Conservation (phyloP, 2,888 invertebrate species). For the Mechanitis mazaeus region DNA sequence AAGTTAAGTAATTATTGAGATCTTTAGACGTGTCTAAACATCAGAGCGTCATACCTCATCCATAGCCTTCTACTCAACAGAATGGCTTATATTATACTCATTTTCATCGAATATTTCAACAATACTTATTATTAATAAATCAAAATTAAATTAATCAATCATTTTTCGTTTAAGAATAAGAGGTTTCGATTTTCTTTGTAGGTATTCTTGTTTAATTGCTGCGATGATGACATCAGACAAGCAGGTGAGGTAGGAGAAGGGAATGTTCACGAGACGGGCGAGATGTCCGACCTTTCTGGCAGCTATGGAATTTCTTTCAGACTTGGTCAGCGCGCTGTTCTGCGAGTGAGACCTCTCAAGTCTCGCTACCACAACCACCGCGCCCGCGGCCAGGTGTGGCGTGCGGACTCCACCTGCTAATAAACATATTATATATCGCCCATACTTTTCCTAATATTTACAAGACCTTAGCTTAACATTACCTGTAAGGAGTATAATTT, state of each 20-base stretch:
- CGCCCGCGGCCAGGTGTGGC: conserved; percentile 46
- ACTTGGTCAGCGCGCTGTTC: conserved; percentile 19
- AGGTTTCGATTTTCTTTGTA: background rate
- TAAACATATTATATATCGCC: background rate
- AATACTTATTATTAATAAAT: too few relatives aligned
- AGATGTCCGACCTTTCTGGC: conserved; percentile 30
- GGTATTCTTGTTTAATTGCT: conserved; percentile 17
- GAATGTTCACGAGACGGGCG: conserved; percentile 33
- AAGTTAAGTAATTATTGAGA: too few relatives aligned
- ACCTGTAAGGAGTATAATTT: too few relatives aligned
- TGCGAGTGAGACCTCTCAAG: too few relatives aligned
- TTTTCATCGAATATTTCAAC: too few relatives aligned
- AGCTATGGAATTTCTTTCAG: conserved; percentile 28
- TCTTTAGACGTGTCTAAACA: too few relatives aligned
- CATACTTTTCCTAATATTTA: too few relatives aligned
- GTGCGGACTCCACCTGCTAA: conserved; percentile 30
- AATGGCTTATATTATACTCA: too few relatives aligned
- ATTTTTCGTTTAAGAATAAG: conserved; percentile 8
- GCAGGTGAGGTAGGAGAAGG: conserved; percentile 36
- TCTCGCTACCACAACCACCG: conserved; percentile 36
- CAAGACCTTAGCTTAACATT: too few relatives aligned
- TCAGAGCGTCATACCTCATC: too few relatives aligned
- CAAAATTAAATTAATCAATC: background rate
- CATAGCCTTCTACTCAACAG: too few relatives aligned
- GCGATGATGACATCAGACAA: conserved; percentile 38